These are phyloP conservation scores for Limnephilus auricula DNA, from an alignment of 2,888 invertebrate species.

Conservation along the genomic window DNA sequence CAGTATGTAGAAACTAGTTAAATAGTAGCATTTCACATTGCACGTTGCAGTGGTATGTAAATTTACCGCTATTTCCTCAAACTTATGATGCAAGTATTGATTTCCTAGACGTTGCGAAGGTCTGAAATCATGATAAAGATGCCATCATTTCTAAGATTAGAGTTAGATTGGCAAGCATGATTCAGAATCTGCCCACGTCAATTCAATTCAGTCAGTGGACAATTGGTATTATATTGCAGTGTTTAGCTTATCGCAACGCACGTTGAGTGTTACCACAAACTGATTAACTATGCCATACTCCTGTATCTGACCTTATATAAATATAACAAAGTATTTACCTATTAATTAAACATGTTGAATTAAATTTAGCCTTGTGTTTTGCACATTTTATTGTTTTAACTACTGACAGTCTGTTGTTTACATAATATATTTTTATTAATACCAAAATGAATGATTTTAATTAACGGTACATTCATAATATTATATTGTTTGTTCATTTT, in stretches of 20 bases:
- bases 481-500: neutral
- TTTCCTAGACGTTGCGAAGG: neutral
- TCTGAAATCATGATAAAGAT: neutral
- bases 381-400: neutral
- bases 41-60: neutral
- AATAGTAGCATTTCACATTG: no score
- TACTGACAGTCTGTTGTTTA: neutral
- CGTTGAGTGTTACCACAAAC: neutral
- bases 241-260: neutral
- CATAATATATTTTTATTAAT: neutral
- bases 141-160: neutral
- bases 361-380: neutral
- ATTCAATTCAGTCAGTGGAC: no score
- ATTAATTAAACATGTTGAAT: neutral
- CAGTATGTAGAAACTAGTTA: no score
- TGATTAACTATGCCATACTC: neutral
- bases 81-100: neutral
- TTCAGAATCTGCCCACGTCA: neutral
- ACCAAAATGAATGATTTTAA: neutral
- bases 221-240: neutral
- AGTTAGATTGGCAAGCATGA: neutral
- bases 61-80: no score
- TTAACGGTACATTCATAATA: neutral
- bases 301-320: neutral
- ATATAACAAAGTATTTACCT: no score